Percentiles rank a stretch among this genome's conserved stretches.
Evolutionary conservation across 2,797 vertebrate genomes (phyloP).

Genomic region (Decapterus maruadsi): DNA sequence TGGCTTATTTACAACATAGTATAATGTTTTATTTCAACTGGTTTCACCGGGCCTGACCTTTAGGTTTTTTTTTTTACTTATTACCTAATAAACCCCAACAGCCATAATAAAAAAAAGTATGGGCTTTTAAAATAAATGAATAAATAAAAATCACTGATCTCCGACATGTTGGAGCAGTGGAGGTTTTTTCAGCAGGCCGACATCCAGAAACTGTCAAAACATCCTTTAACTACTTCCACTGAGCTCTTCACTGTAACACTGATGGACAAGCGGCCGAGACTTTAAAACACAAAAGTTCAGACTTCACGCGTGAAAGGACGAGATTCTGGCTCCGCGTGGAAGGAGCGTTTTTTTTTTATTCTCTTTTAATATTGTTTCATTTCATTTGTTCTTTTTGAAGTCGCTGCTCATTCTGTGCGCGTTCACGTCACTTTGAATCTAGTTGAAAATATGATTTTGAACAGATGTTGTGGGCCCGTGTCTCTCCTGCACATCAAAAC

Average conservation of each 20-base stretch:
- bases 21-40: constrained; percentile 47
- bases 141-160: constrained; percentile 29
- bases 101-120: constrained; percentile 38
- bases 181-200: constrained; percentile 23
- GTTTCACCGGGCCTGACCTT: constrained; percentile 34
- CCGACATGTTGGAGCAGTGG: constrained; percentile 50
- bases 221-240: constrained; percentile 41
- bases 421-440: background rate
- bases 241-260: constrained; percentile 17
- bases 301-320: constrained; percentile 7
- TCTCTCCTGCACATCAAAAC: background rate
- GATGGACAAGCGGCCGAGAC: constrained; percentile 27
- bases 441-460: background rate
- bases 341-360: background rate
- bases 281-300: background rate
- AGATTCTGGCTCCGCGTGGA: background rate
- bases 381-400: background rate
- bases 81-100: constrained; percentile 26
- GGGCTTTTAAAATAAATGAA: constrained; percentile 12
- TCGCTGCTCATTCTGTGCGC: background rate
- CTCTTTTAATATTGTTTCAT: background rate
- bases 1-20: constrained; percentile 38
- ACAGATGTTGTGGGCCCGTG: background rate
- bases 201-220: constrained; percentile 63
- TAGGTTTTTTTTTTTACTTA: too few species aligned